Evolutionary conservation across 2,888 invertebrate species (phyloP), one percentile per base, ranked within the genome.

Genomic region (Heterodera filipjevi): DNA sequence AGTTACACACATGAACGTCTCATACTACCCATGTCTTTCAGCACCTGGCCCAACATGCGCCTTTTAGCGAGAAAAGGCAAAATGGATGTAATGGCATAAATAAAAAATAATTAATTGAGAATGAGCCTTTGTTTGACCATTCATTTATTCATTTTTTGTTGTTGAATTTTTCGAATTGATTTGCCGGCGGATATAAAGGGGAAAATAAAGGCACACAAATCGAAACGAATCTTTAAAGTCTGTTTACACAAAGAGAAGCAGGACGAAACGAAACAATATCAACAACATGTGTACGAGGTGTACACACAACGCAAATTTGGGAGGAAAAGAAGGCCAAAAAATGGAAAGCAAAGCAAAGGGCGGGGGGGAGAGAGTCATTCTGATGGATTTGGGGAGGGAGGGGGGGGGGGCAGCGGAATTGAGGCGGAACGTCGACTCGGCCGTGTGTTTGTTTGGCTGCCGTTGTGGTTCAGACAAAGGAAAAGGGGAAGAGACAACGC

Each of bases 11-110:
- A 75, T 66, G 77, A 81, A 76, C 84, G 83, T 83, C 84, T 83
- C 83, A 83, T 68, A 75, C 83, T 83, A 83, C 83, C 83, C 83
- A 84, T 83, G 83, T 83, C 83, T 83, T 83, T 83, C 83, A 83
- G 73, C 82, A 53, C 27, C 27, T 59, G 59, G 59, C 27, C 59
- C 59, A 22, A n/a, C 22, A 10, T 59, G 59, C 27, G 59, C 59
- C 59, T 19, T 19, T n/a, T n/a, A n/a, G n/a, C n/a, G n/a, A n/a
- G n/a, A n/a, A n/a, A n/a, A n/a, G n/a, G n/a, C n/a, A n/a, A n/a
- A n/a, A n/a, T n/a, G n/a, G n/a, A n/a, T n/a, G n/a, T n/a, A n/a
- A n/a, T n/a, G n/a, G n/a, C n/a, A n/a, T n/a, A n/a, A n/a, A n/a
- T 44, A 44, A 44, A 44, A 44, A 44, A 44, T 44, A n/a, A n/a